Percentiles rank a stretch among this genome's conserved stretches.
Conservation (phyloP, 1,140 invertebrate species). For the Protaetia brevitarsis region DNA sequence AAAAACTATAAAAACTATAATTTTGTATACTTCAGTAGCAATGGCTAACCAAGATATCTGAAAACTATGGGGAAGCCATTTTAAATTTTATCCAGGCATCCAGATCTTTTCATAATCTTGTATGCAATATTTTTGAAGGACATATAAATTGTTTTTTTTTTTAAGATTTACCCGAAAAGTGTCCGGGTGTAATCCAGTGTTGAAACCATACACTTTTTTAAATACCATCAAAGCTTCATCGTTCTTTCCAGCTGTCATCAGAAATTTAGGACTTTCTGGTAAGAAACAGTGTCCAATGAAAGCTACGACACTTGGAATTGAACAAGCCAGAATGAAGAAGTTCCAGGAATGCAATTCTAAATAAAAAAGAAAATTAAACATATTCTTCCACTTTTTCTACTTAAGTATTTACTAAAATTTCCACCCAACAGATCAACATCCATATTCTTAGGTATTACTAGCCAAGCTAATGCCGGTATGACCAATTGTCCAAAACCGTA, state of each 20-base stretch:
- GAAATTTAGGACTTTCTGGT: conserved; percentile 79
- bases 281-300: conserved; percentile 62
- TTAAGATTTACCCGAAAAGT: conserved; percentile 61
- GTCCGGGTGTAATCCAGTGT: conserved; percentile 59
- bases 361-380: conserved; percentile 28
- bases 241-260: conserved; percentile 69
- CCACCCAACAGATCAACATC: conserved; percentile 30
- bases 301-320: conserved; percentile 63
- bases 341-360: conserved; percentile 69
- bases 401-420: conserved; percentile 42
- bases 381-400: conserved; percentile 5
- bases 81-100: too few relatives aligned
- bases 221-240: conserved; percentile 64
- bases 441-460: conserved; percentile 51
- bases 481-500: conserved; percentile 56
- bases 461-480: conserved; percentile 56
- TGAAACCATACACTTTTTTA: conserved; percentile 56
- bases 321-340: conserved; percentile 65
- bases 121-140: too few relatives aligned
- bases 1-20: too few relatives aligned
- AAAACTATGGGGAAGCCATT: too few relatives aligned
- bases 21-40: too few relatives aligned
- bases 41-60: too few relatives aligned
- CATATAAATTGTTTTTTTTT: too few relatives aligned
- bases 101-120: too few relatives aligned